Base-by-base conservation (phyloP, 1,140 invertebrate genomes). In the Mya arenaria region DNA sequence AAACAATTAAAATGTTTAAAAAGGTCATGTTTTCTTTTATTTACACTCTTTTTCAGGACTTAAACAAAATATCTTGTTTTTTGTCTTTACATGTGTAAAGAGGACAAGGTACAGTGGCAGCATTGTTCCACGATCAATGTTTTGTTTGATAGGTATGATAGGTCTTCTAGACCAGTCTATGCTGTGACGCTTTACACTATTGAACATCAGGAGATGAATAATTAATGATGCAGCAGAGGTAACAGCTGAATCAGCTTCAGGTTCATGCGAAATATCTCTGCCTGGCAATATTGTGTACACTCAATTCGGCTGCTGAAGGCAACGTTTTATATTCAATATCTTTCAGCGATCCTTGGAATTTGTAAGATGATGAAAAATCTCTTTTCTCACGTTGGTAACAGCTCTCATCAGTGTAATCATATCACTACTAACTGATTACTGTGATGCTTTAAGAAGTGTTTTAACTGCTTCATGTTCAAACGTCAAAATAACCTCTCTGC, bases 31-130 rank as follows among this genome's bases (percentile, higher is more conserved):
- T n/a, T n/a, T n/a, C n/a, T n/a, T n/a, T n/a, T n/a, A n/a, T n/a
- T n/a, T n/a, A n/a, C n/a, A n/a, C n/a, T n/a, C n/a, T n/a, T n/a
- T n/a, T n/a, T n/a, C n/a, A n/a, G n/a, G n/a, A n/a, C 39, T 30
- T 23, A 17, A 58, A 34, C 13, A 80, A 28, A 55, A 71, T 32
- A 8, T 66, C 52, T 23, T 41, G 34, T 30, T 41, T 69, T 71
- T 52, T 80, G 77, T 80, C 34, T 81, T 69, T 13, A 13, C n/a
- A 32, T 71, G 63, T 28, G 71, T 23, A 23, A 55, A 28, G 4
- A 80, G 25, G n/a, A 48, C 77, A 13, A 80, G 36, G 44, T 60
- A 71, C 6, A 80, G 15, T 23, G 65, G 66, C 19, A 71, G 48
- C 34, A 68, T 44, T 37, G 36, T 39, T 25, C 41, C 65, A 39